Conservation (phyloP, 1,140 invertebrate species). For the Contarinia nasturtii region DNA sequence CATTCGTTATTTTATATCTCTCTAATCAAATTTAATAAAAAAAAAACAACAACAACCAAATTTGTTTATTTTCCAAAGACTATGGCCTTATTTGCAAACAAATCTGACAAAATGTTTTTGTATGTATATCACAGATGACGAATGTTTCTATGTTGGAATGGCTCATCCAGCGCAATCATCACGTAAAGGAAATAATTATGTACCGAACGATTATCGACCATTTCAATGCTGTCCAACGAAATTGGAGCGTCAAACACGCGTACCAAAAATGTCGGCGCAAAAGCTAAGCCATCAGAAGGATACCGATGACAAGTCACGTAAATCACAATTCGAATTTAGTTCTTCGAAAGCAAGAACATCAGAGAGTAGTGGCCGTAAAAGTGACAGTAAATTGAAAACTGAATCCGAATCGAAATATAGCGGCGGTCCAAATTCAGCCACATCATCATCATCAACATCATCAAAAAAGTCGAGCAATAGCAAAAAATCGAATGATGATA, state of each 20-base stretch:
- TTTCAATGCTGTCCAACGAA: constrained; percentile 80
- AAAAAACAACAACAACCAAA: constrained; percentile 3
- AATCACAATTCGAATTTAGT: constrained; percentile 1
- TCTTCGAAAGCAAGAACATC: not conserved
- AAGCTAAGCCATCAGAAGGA: constrained; percentile 17
- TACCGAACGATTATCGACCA: constrained; percentile 63
- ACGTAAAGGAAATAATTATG: constrained; percentile 46
- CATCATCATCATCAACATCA: not conserved
- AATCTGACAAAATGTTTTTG: constrained; percentile 38
- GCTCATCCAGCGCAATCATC: constrained; percentile 29
- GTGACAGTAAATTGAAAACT: constrained; percentile 1
- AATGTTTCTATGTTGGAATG: constrained; percentile 88
- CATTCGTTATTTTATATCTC: not conserved
- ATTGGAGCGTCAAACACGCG: constrained; percentile 32
- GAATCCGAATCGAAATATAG: not conserved
- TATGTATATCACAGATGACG: constrained; percentile 54
- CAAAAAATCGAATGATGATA: constrained; percentile 2
- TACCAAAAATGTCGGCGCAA: constrained; percentile 25
- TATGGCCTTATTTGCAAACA: too few species aligned
- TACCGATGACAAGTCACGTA: constrained; percentile 8
- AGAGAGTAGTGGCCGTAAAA: constrained; percentile 1
- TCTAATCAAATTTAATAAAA: not conserved
- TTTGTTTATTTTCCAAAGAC: not conserved
- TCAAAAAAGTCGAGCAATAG: not conserved
- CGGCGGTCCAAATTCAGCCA: not conserved